A percentile compares a stretch with the other conserved stretches of the same genome.
Conservation (phyloP, 2,113 vertebrate species). For the Zosterops hypoxanthus region DNA sequence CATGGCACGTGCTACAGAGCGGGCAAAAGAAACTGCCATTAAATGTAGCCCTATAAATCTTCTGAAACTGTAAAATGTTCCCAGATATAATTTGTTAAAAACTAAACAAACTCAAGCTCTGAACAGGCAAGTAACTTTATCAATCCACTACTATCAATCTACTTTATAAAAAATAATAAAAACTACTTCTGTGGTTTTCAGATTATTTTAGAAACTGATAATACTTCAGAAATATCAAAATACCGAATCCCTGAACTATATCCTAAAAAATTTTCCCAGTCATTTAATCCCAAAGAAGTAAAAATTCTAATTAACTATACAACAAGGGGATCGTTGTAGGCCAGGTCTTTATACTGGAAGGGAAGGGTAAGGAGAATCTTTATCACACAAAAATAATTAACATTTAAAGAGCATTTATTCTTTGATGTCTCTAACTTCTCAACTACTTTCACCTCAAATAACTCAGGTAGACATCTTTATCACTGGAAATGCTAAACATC, state of each 20-base stretch:
- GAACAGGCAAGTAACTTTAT: not conserved
- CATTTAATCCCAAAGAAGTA: not conserved
- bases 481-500: not conserved
- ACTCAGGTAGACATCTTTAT: not conserved
- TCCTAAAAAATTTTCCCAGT: not conserved
- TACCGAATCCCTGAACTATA: not conserved
- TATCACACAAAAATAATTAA: not conserved
- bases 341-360: not conserved
- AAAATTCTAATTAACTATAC: not conserved
- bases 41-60: constrained; percentile 50
- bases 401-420: not conserved
- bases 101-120: not conserved
- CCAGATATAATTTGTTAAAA: constrained; percentile 1
- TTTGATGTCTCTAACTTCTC: not conserved
- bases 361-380: not conserved
- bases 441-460: not conserved
- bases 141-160: not conserved
- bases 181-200: not conserved
- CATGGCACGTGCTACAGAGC: constrained; percentile 51
- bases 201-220: not conserved
- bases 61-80: not conserved
- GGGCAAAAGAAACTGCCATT: constrained; percentile 27
- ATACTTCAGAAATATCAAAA: not conserved
- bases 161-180: not conserved
- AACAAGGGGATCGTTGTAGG: not conserved